These are phyloP conservation scores for Terebella lapidaria DNA, from an alignment of 2,888 invertebrate species.

Conservation along the genomic window DNA sequence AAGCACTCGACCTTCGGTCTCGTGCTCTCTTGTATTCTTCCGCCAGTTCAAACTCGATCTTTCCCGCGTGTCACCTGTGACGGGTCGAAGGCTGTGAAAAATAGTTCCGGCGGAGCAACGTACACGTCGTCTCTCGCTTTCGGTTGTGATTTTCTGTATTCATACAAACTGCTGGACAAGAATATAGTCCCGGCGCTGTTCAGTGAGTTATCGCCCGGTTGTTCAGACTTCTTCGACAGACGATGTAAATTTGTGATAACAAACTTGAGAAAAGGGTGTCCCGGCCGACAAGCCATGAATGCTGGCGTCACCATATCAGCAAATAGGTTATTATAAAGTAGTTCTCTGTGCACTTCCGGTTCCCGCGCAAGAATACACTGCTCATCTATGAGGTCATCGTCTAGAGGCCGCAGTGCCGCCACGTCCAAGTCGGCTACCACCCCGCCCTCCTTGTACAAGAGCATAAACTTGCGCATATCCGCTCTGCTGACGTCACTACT, in stretches of 20 bases:
- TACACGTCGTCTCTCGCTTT: background rate
- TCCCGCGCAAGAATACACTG: conserved; percentile 2
- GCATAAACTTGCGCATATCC: background rate
- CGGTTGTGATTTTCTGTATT: background rate
- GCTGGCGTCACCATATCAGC: background rate
- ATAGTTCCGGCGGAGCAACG: conserved; percentile 2
- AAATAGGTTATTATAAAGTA: background rate
- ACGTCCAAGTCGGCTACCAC: conserved; percentile 9
- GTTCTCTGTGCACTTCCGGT: conserved; percentile 1
- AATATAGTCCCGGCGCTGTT: conserved; percentile 8
- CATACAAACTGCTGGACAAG: background rate
- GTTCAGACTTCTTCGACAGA: background rate
- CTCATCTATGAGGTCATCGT: background rate
- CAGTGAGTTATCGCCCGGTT: background rate
- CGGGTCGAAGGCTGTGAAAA: conserved; percentile 7
- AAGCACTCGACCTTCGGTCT: too few relatives aligned
- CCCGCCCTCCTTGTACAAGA: conserved; percentile 7
- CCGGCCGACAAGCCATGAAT: conserved; percentile 5
- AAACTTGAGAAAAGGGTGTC: conserved; percentile 7
- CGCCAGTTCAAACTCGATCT: too few relatives aligned
- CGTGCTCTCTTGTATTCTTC: too few relatives aligned
- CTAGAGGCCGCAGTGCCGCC: conserved; percentile 1
- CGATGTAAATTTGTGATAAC: background rate
- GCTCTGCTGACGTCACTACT: conserved; percentile 3
- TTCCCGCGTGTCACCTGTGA: background rate